phyloP scores from a whole-genome alignment of 23 tunicate species.

The Oikopleura dioica region DNA sequence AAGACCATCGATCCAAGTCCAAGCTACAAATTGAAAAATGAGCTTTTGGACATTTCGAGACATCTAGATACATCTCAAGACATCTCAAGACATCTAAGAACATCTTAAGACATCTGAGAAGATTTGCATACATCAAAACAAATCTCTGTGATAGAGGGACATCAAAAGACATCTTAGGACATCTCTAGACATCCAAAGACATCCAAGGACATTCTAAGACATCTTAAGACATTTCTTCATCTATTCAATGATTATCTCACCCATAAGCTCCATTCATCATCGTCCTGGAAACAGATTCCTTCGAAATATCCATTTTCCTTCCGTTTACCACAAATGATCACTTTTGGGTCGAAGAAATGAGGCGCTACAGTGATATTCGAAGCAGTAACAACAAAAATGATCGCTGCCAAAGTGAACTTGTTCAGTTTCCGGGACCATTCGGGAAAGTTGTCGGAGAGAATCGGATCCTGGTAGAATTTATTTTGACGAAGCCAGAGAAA shows the following conservation, averaged over 20 bases:
- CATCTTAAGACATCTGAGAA: too few relatives aligned
- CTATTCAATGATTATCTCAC: neutral
- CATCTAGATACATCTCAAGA: too few relatives aligned
- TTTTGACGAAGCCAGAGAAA: constrained; percentile 7
- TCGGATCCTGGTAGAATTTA: constrained; percentile 6
- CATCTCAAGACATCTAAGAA: too few relatives aligned
- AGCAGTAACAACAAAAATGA: neutral
- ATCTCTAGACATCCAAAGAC: too few relatives aligned
- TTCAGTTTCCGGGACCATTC: constrained; percentile 12
- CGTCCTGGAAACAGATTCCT: neutral
- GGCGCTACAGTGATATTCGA: neutral
- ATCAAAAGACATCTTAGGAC: too few relatives aligned
- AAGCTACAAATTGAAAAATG: neutral
- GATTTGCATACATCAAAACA: too few relatives aligned
- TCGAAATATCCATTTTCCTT: neutral
- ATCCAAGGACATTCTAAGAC: too few relatives aligned
- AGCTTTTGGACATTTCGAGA: too few relatives aligned
- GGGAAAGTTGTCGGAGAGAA: neutral
- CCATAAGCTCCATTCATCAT: constrained; percentile 13
- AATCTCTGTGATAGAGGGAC: too few relatives aligned
- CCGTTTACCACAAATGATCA: neutral
- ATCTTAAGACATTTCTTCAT: too few relatives aligned
- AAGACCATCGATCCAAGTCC: constrained; percentile 1
- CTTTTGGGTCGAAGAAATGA: neutral
- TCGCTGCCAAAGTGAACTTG: neutral